A percentile compares a stretch with the other conserved stretches of the same genome.
phyloP scores from a whole-genome alignment of 2,113 vertebrate species.

The Pituophis catenifer region DNA sequence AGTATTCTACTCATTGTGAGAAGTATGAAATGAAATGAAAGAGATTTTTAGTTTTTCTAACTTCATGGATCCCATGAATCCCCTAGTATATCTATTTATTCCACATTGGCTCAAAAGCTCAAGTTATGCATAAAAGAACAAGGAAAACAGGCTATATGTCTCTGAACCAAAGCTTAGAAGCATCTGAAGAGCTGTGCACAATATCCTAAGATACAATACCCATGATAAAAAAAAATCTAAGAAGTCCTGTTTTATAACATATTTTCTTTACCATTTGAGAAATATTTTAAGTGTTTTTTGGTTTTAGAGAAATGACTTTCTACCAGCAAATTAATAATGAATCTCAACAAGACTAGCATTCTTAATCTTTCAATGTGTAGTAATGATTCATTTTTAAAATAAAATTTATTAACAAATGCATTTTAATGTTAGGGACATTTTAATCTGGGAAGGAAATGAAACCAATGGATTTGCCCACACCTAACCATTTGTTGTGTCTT shows the following conservation, averaged over 20 bases:
- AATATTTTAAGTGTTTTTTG: constrained; percentile 14
- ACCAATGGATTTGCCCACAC: neutral
- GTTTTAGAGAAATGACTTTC: neutral
- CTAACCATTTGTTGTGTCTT: neutral
- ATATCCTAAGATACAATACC: constrained; percentile 27
- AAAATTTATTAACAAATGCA: neutral
- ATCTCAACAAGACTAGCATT: neutral
- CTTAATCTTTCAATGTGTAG: neutral
- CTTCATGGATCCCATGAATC: constrained; percentile 20
- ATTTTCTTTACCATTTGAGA: constrained; percentile 4
- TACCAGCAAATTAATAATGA: neutral
- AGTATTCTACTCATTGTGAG: constrained; percentile 8
- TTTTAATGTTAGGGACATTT: neutral
- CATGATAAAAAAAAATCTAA: constrained; percentile 36
- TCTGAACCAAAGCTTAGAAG: constrained; percentile 35
- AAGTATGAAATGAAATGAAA: neutral
- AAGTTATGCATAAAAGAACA: constrained; percentile 41
- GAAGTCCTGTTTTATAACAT: constrained; percentile 44
- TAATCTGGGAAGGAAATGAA: neutral
- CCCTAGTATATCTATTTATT: constrained; percentile 28
- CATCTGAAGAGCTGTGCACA: constrained; percentile 43
- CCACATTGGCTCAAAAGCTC: constrained; percentile 29
- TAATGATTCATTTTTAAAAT: neutral
- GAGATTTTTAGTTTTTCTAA: neutral
- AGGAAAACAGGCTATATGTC: fast-evolving